phyloP scores from a whole-genome alignment of 2,888 invertebrate species.

The Protonemura montana region DNA sequence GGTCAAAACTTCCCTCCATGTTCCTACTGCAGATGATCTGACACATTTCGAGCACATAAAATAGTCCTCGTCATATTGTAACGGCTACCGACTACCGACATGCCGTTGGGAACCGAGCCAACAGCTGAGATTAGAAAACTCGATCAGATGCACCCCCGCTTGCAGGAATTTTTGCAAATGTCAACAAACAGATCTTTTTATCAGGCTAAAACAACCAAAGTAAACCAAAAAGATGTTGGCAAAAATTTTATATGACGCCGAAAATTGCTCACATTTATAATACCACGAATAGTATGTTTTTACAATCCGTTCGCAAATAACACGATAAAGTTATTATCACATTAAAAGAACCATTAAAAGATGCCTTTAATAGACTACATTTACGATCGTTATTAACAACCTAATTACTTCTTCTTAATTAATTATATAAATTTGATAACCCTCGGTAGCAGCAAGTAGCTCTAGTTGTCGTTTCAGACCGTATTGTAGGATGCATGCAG shows the following conservation, averaged over 20 bases:
- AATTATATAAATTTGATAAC: neutral
- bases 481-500: too few relatives aligned
- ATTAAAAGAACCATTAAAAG: constrained; percentile 12
- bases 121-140: neutral
- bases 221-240: neutral
- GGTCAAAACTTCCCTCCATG: neutral
- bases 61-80: neutral
- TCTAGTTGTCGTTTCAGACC: too few relatives aligned
- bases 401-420: neutral
- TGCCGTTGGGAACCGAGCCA: neutral
- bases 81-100: neutral
- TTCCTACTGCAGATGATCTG: neutral
- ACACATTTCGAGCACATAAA: neutral
- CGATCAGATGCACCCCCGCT: neutral
- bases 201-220: neutral
- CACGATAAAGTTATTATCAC: neutral
- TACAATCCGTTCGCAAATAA: neutral
- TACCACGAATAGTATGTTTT: neutral
- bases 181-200: neutral
- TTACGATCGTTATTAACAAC: neutral
- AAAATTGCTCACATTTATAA: neutral
- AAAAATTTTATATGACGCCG: neutral
- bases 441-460: neutral
- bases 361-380: neutral
- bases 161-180: neutral